A percentile compares a stretch with the other conserved stretches of the same genome.
phyloP scores from a whole-genome alignment of 2,113 vertebrate species.

The Mus pahari region DNA sequence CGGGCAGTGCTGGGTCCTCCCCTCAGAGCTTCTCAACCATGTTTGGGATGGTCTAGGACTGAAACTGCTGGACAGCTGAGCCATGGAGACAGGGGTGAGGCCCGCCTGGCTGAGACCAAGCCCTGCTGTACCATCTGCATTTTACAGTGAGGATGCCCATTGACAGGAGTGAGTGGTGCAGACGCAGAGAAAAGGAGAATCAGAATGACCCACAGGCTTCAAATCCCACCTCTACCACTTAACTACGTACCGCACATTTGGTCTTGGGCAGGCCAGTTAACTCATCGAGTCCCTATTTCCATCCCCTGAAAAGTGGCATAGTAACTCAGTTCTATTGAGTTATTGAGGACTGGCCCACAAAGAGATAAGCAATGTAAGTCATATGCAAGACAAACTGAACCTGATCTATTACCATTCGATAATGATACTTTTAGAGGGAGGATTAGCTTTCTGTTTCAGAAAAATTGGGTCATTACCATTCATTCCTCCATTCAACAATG shows the following conservation, averaged over 20 bases:
- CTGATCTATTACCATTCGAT: background rate
- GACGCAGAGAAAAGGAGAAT: background rate
- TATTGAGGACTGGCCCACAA: background rate
- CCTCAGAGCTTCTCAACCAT: conserved; percentile 68
- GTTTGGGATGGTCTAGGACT: conserved; percentile 60
- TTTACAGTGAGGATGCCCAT: background rate
- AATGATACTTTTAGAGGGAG: background rate
- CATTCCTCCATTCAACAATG: conserved; percentile 3
- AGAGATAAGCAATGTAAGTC: background rate
- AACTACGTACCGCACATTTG: background rate
- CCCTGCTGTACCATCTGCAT: too few relatives aligned
- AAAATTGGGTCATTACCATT: conserved; percentile 28
- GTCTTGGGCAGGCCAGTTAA: background rate
- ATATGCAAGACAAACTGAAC: background rate
- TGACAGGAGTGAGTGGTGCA: background rate
- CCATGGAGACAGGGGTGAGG: background rate
- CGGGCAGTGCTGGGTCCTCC: conserved; percentile 63
- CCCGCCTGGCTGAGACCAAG: background rate
- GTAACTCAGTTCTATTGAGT: background rate
- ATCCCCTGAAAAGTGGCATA: background rate
- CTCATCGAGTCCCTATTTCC: background rate
- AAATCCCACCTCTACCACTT: background rate
- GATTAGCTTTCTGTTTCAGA: background rate
- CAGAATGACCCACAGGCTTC: background rate
- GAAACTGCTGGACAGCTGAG: background rate